phyloP scores from a whole-genome alignment of 2,797 vertebrate genomes.

The Darevskia mixta region DNA sequence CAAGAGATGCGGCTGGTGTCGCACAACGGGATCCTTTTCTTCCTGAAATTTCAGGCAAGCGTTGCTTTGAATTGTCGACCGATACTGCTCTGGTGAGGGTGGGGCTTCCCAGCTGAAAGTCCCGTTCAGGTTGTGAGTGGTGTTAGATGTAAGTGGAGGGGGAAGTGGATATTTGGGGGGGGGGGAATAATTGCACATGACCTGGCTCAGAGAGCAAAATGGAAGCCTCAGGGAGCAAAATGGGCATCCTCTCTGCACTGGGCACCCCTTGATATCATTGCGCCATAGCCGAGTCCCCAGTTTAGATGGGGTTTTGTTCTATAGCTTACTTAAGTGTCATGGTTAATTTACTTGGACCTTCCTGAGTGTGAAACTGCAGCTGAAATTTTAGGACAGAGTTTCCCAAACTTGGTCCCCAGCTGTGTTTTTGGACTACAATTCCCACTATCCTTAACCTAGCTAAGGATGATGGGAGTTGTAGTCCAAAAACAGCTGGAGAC shows the following conservation, averaged over 20 bases:
- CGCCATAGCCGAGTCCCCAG: neutral
- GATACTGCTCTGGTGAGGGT: neutral
- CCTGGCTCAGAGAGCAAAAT: neutral
- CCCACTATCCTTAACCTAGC: no score
- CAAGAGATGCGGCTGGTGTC: conserved; percentile 89
- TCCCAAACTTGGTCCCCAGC: no score
- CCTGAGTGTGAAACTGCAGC: no score
- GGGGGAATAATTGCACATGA: no score
- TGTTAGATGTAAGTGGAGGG: neutral
- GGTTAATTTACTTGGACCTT: neutral
- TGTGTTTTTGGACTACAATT: no score
- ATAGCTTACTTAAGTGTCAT: neutral
- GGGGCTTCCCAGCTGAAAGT: neutral
- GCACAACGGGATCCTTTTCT: conserved; percentile 88
- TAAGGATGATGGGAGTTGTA: no score
- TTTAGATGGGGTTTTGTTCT: neutral
- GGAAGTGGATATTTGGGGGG: neutral
- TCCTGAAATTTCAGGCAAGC: conserved; percentile 84
- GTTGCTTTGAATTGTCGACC: neutral
- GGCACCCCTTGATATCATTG: neutral
- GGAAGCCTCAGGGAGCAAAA: neutral
- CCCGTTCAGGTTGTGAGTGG: neutral
- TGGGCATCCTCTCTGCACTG: neutral
- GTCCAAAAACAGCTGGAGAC: no score
- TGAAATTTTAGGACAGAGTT: neutral